phyloP scores from a whole-genome alignment of 2,888 invertebrate genomes.

The Tetranychus piercei region DNA sequence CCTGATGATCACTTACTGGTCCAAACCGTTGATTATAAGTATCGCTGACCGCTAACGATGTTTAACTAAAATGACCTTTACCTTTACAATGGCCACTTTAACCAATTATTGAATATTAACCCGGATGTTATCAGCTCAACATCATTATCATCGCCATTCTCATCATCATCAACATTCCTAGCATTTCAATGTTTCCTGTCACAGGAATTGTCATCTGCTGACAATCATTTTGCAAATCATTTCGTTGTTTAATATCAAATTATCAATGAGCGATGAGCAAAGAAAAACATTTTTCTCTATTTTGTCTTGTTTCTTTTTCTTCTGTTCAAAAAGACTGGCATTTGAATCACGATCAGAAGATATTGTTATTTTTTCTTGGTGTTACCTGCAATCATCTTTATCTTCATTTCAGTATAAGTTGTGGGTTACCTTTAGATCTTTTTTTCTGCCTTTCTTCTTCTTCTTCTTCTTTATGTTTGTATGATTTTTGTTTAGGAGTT shows the following conservation, averaged over 20 bases:
- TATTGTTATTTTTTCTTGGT: not conserved
- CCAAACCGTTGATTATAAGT: not conserved
- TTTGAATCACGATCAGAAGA: no score
- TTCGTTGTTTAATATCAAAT: not conserved
- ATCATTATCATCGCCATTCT: no score
- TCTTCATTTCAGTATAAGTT: not conserved
- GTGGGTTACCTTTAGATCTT: not conserved
- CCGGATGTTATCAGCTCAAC: not conserved
- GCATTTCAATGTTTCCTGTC: not conserved
- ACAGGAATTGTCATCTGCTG: not conserved
- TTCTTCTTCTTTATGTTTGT: not conserved
- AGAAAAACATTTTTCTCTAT: no score
- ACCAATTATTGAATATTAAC: no score
- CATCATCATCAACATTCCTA: not conserved
- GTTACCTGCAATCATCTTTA: not conserved
- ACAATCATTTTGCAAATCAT: not conserved
- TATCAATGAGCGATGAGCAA: not conserved
- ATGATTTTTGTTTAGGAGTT: not conserved
- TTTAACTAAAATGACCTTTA: not conserved
- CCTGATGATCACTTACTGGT: not conserved
- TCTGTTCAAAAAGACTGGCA: no score
- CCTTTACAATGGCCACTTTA: no score
- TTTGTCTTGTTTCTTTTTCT: no score
- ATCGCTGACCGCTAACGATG: not conserved
- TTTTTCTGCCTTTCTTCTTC: not conserved